phyloP scores from a whole-genome alignment of 35 echinoderm and acorn worm genomes.

The Ophiothrix spiculata region DNA sequence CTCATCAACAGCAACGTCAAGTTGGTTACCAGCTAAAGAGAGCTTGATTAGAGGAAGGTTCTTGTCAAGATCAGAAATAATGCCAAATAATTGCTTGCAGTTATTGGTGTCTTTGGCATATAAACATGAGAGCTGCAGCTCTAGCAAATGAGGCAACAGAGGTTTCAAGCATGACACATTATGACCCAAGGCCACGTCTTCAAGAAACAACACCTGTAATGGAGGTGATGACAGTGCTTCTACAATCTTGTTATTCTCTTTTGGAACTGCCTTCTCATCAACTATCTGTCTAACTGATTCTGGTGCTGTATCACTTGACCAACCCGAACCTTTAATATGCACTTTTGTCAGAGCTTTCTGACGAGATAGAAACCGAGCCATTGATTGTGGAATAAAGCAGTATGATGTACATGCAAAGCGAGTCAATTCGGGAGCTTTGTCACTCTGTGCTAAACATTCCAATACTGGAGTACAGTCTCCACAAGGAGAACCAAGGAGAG shows the following conservation, averaged over 20 bases:
- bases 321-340: too few species aligned
- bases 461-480: background rate
- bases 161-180: too few species aligned
- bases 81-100: background rate
- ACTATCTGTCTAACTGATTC: background rate
- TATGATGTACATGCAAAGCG: background rate
- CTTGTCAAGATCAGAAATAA: background rate
- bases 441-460: background rate
- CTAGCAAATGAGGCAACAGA: too few species aligned
- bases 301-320: background rate
- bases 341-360: background rate
- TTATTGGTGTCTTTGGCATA: too few species aligned
- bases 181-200: too few species aligned
- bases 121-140: too few species aligned
- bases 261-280: background rate
- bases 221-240: background rate
- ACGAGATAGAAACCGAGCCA: background rate
- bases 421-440: background rate
- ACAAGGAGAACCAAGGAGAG: background rate
- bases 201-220: background rate
- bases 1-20: background rate
- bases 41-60: background rate
- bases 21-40: background rate
- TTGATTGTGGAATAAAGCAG: background rate
- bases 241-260: background rate